A percentile compares a stretch with the other conserved stretches of the same genome.
phyloP scores from a whole-genome alignment of 2,113 vertebrate genomes.

The Talpa occidentalis region DNA sequence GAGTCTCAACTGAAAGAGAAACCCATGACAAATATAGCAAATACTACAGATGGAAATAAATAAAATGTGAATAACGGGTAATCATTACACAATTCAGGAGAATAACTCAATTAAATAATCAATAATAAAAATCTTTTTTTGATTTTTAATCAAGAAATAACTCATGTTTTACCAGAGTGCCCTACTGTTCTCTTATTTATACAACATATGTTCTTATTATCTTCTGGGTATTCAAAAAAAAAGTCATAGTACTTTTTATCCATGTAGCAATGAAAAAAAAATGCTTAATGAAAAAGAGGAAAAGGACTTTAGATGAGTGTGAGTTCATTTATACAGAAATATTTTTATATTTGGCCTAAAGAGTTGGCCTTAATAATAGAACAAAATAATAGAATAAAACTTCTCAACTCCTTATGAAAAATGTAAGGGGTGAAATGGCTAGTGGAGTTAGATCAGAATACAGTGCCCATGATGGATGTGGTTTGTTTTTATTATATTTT shows the following conservation, averaged over 20 bases:
- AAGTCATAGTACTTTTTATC: neutral
- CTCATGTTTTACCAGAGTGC: neutral
- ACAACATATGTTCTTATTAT: neutral
- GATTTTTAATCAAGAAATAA: neutral
- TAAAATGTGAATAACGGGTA: neutral
- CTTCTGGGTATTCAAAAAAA: neutral
- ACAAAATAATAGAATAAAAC: constrained; percentile 49
- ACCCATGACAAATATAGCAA: neutral
- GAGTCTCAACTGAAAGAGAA: neutral
- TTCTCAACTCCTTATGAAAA: neutral
- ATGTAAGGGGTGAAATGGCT: neutral
- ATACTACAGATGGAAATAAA: neutral
- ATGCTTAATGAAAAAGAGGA: neutral
- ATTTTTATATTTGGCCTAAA: constrained; percentile 59
- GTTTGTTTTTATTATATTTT: constrained; percentile 73
- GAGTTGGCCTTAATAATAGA: neutral
- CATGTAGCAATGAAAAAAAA: neutral
- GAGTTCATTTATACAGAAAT: constrained; percentile 6
- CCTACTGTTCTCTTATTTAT: neutral
- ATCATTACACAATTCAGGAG: neutral
- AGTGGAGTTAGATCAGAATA: neutral
- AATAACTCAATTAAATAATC: constrained; percentile 21
- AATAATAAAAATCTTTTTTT: neutral
- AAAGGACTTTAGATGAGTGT: neutral
- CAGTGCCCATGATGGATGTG: neutral